Evolutionary conservation across 2,113 vertebrate species (phyloP), one percentile per base, ranked within the genome.

Genomic region (Pao palembangensis): DNA sequence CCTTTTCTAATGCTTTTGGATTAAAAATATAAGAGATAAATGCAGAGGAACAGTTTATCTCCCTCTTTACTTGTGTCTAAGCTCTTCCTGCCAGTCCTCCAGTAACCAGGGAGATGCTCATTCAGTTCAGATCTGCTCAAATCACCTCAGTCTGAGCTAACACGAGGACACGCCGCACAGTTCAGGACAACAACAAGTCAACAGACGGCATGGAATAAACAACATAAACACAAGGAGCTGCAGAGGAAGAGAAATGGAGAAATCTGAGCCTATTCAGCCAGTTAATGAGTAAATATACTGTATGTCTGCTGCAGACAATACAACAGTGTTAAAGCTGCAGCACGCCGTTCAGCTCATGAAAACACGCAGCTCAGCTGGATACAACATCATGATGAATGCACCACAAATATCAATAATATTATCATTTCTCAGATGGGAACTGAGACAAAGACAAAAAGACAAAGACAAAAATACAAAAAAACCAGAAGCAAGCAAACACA

Each of bases 81-180:
- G 72, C 73, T 38, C 34, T 5, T 49, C 54, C 67, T 61, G 70
- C 62, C 42, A 28, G 48, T 75, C 51, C 53, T 56, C 60, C 55
- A 58, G 81, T 81, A 73, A 83, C 78, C 76, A 81, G 47, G 61
- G 82, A 79, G 67, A 75, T 47, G 63, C 61, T 69, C 57, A 67
- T 68, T 84, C 79, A 62, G 75, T 71, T 83, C 68, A 43, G 76
- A 82, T 83, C 81, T 79, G 75, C 79, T 84, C 73, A 70, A 41
- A 73, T 62, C 82, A 81, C 0, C 83, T 81, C 83, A 81, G 61
- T 54, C 55, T 61, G 69, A 66, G 56, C 61, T 56, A 58, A 79
- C 55, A 64, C 4, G 20, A 65, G 59, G 46, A 81, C 58, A 55
- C 10, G 6, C 75, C 72, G 71, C 50, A 61, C 23, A 18, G 55